Conservation (phyloP, 2,888 invertebrate species). For the Hirtodrosophila cameraria region DNA sequence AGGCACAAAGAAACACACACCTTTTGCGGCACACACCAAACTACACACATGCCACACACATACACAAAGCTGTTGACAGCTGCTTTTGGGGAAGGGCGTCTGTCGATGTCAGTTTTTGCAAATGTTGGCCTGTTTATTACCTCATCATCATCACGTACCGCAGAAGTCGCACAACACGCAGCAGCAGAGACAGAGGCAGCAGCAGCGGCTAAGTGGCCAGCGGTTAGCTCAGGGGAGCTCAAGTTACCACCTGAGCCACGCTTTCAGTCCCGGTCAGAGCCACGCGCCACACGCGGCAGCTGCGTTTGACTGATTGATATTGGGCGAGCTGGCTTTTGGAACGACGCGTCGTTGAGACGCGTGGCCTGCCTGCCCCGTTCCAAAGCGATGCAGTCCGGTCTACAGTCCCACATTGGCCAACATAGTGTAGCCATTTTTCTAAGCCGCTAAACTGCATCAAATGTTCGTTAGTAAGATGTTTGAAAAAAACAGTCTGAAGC, state of each 20-base stretch:
- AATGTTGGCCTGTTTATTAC: slow-evolving; percentile 61
- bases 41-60: slow-evolving; percentile 1
- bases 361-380: too few species aligned
- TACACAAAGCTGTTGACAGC: slow-evolving; percentile 51
- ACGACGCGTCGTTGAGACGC: too few species aligned
- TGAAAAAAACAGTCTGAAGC: too few species aligned
- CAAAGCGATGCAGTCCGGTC: too few species aligned
- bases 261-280: slow-evolving; percentile 23
- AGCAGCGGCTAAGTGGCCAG: slow-evolving; percentile 24
- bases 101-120: slow-evolving; percentile 30
- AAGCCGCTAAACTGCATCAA: slow-evolving; percentile 51
- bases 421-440: slow-evolving; percentile 27
- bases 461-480: slow-evolving; percentile 45
- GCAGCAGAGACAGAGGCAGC: too few species aligned
- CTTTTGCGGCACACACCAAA: slow-evolving; percentile 1
- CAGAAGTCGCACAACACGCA: slow-evolving; percentile 51
- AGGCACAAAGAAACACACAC: slow-evolving; percentile 17
- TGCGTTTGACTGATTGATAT: slow-evolving; percentile 71
- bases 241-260: slow-evolving; percentile 55
- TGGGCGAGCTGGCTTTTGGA: slow-evolving; percentile 57
- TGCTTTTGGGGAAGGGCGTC: slow-evolving; percentile 55
- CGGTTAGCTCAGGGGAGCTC: slow-evolving; percentile 35
- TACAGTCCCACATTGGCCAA: slow-evolving; percentile 39
- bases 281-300: slow-evolving; percentile 55
- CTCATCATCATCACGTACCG: slow-evolving; percentile 68